Base-by-base conservation (phyloP, 1,140 invertebrate species). In the Drosophila ananassae region DNA sequence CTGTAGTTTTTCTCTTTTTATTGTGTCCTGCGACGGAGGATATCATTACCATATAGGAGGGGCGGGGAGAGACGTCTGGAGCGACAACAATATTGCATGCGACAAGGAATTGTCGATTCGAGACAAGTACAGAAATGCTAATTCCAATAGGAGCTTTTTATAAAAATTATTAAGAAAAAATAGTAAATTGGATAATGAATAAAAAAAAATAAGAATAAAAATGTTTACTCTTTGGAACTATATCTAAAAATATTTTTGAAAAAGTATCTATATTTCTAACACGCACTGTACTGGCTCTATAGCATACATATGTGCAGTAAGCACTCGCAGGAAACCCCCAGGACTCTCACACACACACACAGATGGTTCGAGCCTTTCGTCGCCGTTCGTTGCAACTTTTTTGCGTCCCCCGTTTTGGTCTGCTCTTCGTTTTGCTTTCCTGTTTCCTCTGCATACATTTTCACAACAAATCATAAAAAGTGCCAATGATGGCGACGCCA, bases 381-480 rank as follows among this genome's bases (percentile, higher is more conserved):
- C 83, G 76, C 66, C 79, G 63, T 60, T 74, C 74, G 74, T 59
- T 67, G 73, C 62, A 78, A 73, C 78, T 89, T 79, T 85, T 85
- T 68, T 69, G 56, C 78, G 59, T 62, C 53, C 71, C 53, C 28
- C 60, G 46, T 55, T 69, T 74, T 59, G 28, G 46, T 24, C 41
- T 53, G 22, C 51, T 25, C 34, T 67, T 76, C 50, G 47, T 60
- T 59, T 68, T 73, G 74, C 72, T 83, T 87, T 81, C 78, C 82
- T 82, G 75, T 89, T 87, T 89, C 79, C 83, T 87, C 71, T 78
- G 83, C 83, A 76, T 62, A 89, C 79, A 66, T 75, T 76, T 85
- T 87, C 82, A 87, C 79, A 87, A 87, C 82, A 87, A 87, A 87
- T 89, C 82, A 87, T 89, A 89, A 87, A 87, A 85, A 89, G 64